phyloP scores from a whole-genome alignment of 2,797 vertebrate genomes.

The Catostomus latipinnis region DNA sequence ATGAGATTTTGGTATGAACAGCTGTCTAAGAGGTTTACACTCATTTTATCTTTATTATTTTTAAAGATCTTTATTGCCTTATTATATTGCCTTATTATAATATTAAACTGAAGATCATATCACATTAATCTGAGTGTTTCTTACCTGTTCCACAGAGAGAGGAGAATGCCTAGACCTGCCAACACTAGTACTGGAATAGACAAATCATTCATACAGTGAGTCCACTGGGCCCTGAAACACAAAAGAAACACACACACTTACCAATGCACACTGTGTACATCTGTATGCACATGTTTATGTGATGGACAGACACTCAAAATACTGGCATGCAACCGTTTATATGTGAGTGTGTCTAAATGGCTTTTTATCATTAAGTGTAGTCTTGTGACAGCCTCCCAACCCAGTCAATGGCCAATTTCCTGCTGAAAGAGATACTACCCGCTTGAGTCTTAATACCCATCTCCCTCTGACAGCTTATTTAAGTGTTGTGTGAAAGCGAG shows the following conservation, averaged over 20 bases:
- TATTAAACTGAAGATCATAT: neutral
- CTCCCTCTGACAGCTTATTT: conserved; percentile 82
- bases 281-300: neutral
- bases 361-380: conserved; percentile 28
- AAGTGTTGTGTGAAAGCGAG: conserved; percentile 68
- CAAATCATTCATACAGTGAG: conserved; percentile 78
- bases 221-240: conserved; percentile 75
- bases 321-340: neutral
- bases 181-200: conserved; percentile 73
- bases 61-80: neutral
- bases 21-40: too few species aligned
- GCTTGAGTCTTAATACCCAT: conserved; percentile 81
- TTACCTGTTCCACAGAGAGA: conserved; percentile 74
- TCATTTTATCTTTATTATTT: too few species aligned
- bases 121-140: conserved; percentile 33
- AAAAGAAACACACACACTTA: conserved; percentile 20
- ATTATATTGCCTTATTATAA: neutral
- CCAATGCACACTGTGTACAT: neutral
- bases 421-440: conserved; percentile 77
- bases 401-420: conserved; percentile 76
- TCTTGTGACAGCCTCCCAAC: conserved; percentile 54
- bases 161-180: conserved; percentile 69
- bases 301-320: conserved; percentile 30
- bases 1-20: too few species aligned
- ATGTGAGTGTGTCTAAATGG: conserved; percentile 5